Percentiles rank a stretch among this genome's conserved stretches.
These are phyloP conservation scores for Phainopepla nitens DNA, from an alignment of 2,113 vertebrate species.

Conservation along the genomic window DNA sequence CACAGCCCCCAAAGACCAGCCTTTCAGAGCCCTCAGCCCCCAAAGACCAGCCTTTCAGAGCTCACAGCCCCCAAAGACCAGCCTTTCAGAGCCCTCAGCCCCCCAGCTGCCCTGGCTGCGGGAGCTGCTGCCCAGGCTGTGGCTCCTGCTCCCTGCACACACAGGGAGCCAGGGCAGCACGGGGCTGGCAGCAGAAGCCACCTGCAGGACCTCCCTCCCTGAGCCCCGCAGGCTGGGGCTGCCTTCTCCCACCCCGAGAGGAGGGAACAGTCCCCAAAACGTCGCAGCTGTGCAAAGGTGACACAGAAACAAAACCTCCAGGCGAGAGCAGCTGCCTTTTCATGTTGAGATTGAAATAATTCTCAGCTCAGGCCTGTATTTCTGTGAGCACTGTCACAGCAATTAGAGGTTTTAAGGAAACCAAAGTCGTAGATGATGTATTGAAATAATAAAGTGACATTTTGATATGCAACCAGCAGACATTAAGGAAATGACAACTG, in stretches of 20 bases:
- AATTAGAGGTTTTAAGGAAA: slow-evolving; percentile 48
- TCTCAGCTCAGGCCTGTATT: background rate
- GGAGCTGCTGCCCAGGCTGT: background rate
- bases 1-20: no score
- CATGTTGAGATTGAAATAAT: background rate
- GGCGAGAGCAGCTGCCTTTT: slow-evolving; percentile 12
- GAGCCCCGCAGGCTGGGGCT: no score
- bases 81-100: no score
- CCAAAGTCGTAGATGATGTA: background rate
- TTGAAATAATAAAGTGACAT: background rate
- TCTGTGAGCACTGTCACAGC: slow-evolving; percentile 26
- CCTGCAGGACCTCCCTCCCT: background rate
- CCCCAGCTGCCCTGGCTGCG: background rate
- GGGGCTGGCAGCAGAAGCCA: no score
- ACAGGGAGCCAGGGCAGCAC: background rate
- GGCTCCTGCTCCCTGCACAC: background rate
- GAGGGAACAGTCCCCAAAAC: background rate
- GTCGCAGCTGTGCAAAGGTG: background rate
- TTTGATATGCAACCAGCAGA: background rate
- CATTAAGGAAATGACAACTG: background rate
- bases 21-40: no score
- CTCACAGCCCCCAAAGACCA: no score
- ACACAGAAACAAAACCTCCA: background rate
- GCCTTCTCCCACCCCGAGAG: background rate
- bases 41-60: no score